phyloP scores from a whole-genome alignment of 2,888 invertebrate genomes.

The Scotopteryx bipunctaria region DNA sequence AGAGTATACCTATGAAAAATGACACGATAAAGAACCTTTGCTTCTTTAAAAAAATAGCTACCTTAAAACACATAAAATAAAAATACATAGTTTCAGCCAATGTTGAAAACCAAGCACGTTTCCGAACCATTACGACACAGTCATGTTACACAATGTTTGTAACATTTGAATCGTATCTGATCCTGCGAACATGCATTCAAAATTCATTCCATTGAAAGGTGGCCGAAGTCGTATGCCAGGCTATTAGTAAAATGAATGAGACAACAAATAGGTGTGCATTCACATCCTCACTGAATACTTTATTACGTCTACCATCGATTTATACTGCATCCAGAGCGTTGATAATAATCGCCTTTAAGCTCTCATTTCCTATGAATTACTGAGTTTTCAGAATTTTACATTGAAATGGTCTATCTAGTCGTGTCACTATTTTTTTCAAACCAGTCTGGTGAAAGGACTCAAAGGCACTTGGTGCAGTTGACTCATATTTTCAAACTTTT shows the following conservation, averaged over 20 bases:
- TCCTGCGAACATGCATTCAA: constrained; percentile 50
- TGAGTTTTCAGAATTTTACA: neutral
- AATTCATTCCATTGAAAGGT: constrained; percentile 13
- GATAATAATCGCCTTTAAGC: constrained; percentile 23
- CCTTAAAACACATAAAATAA: too few species aligned
- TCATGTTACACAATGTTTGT: neutral
- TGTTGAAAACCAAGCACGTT: too few species aligned
- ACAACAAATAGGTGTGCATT: constrained; percentile 14
- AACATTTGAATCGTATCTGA: constrained; percentile 12
- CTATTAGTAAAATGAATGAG: constrained; percentile 24
- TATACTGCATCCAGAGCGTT: constrained; percentile 6
- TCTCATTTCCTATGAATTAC: constrained; percentile 2
- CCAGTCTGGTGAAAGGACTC: too few species aligned
- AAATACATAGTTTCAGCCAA: too few species aligned
- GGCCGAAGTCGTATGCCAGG: constrained; percentile 15
- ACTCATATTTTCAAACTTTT: too few species aligned
- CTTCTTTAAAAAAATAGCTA: too few species aligned
- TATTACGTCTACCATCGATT: constrained; percentile 18
- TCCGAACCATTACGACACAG: too few species aligned
- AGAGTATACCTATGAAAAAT: too few species aligned
- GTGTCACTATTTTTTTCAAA: too few species aligned
- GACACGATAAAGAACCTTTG: too few species aligned
- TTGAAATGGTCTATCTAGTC: neutral
- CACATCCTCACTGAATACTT: constrained; percentile 20
- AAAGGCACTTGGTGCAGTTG: too few species aligned